Evolutionary conservation across 2,797 vertebrate species (phyloP).

Genomic region (Amniataba percoides): DNA sequence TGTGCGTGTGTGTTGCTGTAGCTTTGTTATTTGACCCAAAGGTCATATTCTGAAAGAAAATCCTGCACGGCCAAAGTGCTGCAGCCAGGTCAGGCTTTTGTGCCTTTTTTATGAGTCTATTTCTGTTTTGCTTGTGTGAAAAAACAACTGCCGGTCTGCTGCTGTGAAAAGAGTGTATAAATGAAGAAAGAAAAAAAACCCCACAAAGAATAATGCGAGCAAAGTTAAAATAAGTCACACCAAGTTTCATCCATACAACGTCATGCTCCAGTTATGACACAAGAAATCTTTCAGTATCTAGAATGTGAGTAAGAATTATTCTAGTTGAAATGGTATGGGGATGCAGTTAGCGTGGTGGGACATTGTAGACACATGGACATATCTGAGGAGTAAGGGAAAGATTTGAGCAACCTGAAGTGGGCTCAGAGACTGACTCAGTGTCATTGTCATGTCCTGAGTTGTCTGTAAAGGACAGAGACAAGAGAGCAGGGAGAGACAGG

Average conservation of each 20-base stretch:
- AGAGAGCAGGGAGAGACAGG: slow-evolving; percentile 86
- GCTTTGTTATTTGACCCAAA: slow-evolving; percentile 69
- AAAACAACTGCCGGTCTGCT: slow-evolving; percentile 22
- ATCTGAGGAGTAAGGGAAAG: slow-evolving; percentile 81
- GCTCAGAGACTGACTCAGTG: slow-evolving; percentile 93
- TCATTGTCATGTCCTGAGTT: slow-evolving; percentile 97
- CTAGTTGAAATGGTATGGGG: slow-evolving; percentile 72
- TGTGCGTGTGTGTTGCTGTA: slow-evolving; percentile 29
- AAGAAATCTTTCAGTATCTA: slow-evolving; percentile 55
- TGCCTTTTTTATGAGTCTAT: slow-evolving; percentile 41
- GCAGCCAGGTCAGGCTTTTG: slow-evolving; percentile 45
- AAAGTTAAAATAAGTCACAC: slow-evolving; percentile 38
- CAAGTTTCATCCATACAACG: slow-evolving; percentile 30
- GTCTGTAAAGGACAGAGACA: slow-evolving; percentile 94
- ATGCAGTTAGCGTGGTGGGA: slow-evolving; percentile 76
- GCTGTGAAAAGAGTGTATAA: slow-evolving; percentile 24
- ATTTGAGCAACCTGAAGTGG: slow-evolving; percentile 94
- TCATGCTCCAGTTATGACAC: slow-evolving; percentile 70
- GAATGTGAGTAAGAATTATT: slow-evolving; percentile 65
- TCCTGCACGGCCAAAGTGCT: slow-evolving; percentile 36
- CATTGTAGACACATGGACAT: slow-evolving; percentile 78
- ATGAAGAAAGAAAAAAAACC: slow-evolving; percentile 31
- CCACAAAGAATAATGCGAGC: slow-evolving; percentile 14
- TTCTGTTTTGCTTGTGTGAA: slow-evolving; percentile 42
- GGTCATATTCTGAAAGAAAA: slow-evolving; percentile 66